Conservation (phyloP, 2,113 vertebrate genomes). For the Seriola dumerili region DNA sequence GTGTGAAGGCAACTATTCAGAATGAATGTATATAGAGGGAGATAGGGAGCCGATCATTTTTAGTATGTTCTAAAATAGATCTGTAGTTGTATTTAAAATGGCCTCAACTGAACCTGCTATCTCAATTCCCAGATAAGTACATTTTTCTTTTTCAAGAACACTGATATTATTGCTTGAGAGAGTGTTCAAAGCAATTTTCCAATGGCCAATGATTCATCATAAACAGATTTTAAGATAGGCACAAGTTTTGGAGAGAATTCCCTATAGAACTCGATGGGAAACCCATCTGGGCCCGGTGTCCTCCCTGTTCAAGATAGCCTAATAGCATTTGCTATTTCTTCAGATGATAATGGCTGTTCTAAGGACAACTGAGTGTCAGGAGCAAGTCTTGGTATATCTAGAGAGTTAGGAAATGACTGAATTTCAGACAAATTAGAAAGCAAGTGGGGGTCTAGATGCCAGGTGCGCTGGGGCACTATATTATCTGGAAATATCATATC, state of each 20-base stretch:
- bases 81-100: neutral
- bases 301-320: neutral
- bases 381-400: neutral
- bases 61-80: neutral
- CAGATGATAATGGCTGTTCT: neutral
- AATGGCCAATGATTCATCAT: neutral
- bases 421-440: neutral
- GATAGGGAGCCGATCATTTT: neutral
- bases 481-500: neutral
- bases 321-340: neutral
- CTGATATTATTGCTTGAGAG: neutral
- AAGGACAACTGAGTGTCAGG: neutral
- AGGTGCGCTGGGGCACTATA: neutral
- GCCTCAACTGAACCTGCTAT: neutral
- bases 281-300: neutral
- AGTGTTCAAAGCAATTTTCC: neutral
- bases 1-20: no score
- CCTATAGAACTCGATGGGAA: neutral
- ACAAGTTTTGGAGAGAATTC: neutral
- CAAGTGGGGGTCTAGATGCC: neutral
- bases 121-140: neutral
- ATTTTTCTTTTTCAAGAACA: neutral
- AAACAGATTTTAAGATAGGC: neutral
- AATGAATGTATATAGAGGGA: neutral
- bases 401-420: neutral